Evolutionary conservation across 1,140 invertebrate species (phyloP).

Genomic region (Xylocopa sonorina): DNA sequence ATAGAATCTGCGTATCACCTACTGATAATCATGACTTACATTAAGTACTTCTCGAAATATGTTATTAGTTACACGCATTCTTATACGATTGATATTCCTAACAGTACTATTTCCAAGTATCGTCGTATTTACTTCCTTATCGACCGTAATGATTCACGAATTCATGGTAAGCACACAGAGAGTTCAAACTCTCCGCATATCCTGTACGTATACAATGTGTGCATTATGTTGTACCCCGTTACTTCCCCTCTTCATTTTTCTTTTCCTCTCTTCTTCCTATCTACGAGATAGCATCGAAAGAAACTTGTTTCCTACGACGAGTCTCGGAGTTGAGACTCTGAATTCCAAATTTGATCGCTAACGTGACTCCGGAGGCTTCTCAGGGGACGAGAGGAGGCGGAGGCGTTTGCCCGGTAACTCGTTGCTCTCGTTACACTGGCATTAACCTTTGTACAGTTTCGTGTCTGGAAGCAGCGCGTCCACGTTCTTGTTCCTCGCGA

Average conservation of each 20-base stretch:
- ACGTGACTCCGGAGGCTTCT: slow-evolving; percentile 19
- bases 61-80: neutral
- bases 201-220: too few species aligned
- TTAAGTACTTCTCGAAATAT: neutral
- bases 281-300: too few species aligned
- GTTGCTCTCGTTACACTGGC: slow-evolving; percentile 57
- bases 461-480: slow-evolving; percentile 30
- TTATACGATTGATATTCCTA: neutral
- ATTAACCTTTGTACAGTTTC: slow-evolving; percentile 60
- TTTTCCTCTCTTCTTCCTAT: neutral
- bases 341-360: slow-evolving; percentile 1
- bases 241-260: too few species aligned
- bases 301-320: too few species aligned
- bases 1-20: neutral
- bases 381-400: neutral
- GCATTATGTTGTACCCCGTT: neutral
- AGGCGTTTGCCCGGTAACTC: slow-evolving; percentile 39
- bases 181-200: too few species aligned
- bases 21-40: neutral
- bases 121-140: neutral
- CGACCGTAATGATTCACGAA: neutral
- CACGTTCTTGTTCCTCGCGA: slow-evolving; percentile 29
- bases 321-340: too few species aligned
- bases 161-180: neutral
- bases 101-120: neutral